Conservation (phyloP, 1,140 invertebrate genomes). For the Sweltsa coloradensis region DNA sequence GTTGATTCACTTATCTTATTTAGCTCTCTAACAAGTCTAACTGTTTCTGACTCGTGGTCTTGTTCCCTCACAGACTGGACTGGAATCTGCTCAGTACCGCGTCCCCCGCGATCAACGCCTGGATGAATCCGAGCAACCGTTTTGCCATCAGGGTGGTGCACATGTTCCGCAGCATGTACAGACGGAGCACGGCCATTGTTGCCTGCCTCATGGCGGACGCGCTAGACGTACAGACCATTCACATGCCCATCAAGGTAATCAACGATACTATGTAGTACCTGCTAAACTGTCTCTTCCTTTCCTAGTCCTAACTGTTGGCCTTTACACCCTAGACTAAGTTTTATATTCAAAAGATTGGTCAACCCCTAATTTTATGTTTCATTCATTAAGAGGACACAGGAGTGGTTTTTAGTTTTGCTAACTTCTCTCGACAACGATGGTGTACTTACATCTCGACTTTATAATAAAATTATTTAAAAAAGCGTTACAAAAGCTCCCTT, state of each 20-base stretch:
- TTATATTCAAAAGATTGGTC: no score
- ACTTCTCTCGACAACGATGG: no score
- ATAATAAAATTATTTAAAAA: no score
- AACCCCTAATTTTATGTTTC: no score
- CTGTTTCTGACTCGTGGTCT: slow-evolving; percentile 1
- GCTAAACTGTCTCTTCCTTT: slow-evolving; percentile 1
- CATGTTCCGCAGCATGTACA: slow-evolving; percentile 60
- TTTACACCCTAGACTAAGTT: no score
- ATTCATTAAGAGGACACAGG: no score
- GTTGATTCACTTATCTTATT: no score
- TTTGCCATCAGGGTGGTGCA: slow-evolving; percentile 71
- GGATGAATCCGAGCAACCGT: slow-evolving; percentile 91
- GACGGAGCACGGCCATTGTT: slow-evolving; percentile 71
- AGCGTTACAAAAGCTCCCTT: no score
- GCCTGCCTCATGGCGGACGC: slow-evolving; percentile 92
- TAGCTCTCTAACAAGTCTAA: no score
- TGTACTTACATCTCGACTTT: no score
- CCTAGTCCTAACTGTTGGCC: no score
- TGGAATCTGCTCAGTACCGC: slow-evolving; percentile 95
- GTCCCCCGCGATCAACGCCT: slow-evolving; percentile 90
- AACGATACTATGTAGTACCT: neutral
- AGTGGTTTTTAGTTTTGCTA: no score
- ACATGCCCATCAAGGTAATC: slow-evolving; percentile 74
- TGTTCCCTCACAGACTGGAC: slow-evolving; percentile 53
- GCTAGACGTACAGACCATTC: slow-evolving; percentile 69